phyloP scores from a whole-genome alignment of 2,113 vertebrate genomes.

The Mesocricetus auratus region DNA sequence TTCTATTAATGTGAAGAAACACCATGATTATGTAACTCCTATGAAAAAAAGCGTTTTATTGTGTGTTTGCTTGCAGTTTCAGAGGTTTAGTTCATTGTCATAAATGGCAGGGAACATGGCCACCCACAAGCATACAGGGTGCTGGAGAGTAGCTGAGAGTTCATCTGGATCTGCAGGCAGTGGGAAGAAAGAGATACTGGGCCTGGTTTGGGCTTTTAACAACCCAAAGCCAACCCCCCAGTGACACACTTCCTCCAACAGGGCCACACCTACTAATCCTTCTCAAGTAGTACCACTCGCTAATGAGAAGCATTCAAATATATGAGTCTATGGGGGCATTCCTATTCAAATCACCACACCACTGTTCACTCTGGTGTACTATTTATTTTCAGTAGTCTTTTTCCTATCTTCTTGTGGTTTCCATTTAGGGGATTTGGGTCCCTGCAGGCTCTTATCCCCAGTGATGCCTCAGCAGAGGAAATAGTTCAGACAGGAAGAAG shows the following conservation, averaged over 20 bases:
- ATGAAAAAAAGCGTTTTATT: background rate
- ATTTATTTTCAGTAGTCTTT: background rate
- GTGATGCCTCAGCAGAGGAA: background rate
- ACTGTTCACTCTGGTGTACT: background rate
- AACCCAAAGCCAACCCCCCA: background rate
- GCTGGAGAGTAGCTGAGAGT: background rate
- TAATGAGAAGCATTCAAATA: background rate
- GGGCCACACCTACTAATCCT: background rate
- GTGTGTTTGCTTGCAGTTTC: background rate
- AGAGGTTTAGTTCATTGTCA: background rate
- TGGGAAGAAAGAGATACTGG: background rate
- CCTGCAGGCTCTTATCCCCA: background rate
- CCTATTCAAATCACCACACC: background rate
- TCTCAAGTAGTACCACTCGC: background rate
- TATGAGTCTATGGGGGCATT: background rate
- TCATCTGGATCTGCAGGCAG: background rate
- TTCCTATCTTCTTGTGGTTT: slow-evolving; percentile 9
- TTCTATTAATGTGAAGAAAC: background rate
- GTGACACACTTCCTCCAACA: background rate
- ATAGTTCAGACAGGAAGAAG: background rate
- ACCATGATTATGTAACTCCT: background rate
- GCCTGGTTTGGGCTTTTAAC: background rate
- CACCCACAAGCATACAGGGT: background rate
- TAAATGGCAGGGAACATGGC: background rate
- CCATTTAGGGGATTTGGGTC: background rate